Evolutionary conservation across 2,888 invertebrate genomes (phyloP), one percentile per base, ranked within the genome.

Genomic region (Epinotia brunnichana): DNA sequence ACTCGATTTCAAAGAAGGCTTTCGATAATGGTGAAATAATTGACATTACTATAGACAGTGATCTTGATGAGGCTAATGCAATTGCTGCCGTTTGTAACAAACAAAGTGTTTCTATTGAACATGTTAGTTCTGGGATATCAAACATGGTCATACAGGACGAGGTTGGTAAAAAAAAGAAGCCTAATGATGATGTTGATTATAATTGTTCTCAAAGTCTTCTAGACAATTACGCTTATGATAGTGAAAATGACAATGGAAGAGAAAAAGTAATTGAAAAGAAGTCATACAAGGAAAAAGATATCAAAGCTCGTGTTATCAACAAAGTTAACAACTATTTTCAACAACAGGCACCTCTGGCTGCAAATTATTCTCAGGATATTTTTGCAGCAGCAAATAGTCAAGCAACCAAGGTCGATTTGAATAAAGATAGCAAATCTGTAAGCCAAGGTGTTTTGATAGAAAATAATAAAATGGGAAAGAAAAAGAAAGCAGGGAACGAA

Each of bases 141-240:
- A 72, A 62, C n/a, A 72, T 72, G 67, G 54, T 56, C 1, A 54
- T 67, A 67, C 56, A 48, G 17, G 35, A 71, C 3, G 53, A 61
- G 0, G 10, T 24, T 17, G 10, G 13, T 1, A 21, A 35, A 10
- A 7, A 17, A 56, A 13, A 13, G 17, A 29, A 53, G 44, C 10
- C 4, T n/a, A 7, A 5, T 48, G 7, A 48, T 70, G 74, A 76
- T 44, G 35, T 35, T 35, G 63, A 66, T 59, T 63, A 61, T 15
- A 74, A 75, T 70, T 80, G 61, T 74, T 87, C 87, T 0, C 87
- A 85, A 77, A 85, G 80, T 73, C 79, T 82, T 61, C 71, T 83
- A 21, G 63, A 77, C 15, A 77, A 76, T 66, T 68, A 59, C 53
- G 53, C 74, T 1, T 24, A 56, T 44, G n/a, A 51, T 39, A 61